Conservation (phyloP, 2,113 vertebrate genomes). For the Syngnathus typhle region DNA sequence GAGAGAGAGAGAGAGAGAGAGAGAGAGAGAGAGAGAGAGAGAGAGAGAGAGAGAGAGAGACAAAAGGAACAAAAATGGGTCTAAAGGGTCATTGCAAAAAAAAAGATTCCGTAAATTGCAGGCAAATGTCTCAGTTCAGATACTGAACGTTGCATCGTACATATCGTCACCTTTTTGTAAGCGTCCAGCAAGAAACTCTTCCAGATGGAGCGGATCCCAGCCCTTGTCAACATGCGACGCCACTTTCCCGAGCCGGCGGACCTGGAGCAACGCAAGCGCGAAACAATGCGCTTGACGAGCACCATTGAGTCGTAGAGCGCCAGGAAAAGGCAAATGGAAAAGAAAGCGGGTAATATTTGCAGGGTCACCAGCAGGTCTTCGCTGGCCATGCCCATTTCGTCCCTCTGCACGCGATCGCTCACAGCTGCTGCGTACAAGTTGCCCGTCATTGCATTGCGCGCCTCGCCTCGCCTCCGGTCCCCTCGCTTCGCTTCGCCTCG, state of each 20-base stretch:
- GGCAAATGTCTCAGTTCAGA: too few relatives aligned
- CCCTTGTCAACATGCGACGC: conserved; percentile 92
- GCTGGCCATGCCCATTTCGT: conserved; percentile 81
- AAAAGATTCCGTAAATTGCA: background rate
- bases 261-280: conserved; percentile 77
- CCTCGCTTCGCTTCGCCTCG: too few relatives aligned
- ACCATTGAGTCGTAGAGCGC: conserved; percentile 94
- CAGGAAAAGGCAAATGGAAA: conserved; percentile 96
- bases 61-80: background rate
- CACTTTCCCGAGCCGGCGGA: conserved; percentile 77
- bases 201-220: conserved; percentile 92
- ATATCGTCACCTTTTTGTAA: conserved; percentile 82
- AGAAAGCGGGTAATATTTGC: conserved; percentile 93
- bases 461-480: background rate
- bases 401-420: background rate
- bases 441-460: conserved; percentile 37
- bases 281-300: conserved; percentile 86
- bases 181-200: conserved; percentile 94
- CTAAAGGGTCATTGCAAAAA: background rate
- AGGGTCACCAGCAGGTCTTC: conserved; percentile 90
- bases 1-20: too few relatives aligned
- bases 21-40: too few relatives aligned
- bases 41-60: background rate
- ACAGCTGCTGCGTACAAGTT: conserved; percentile 2
- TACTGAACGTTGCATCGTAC: background rate